These are phyloP conservation scores for Quadroppia sp. DNA, from an alignment of 2,888 invertebrate species.

Conservation along the genomic window DNA sequence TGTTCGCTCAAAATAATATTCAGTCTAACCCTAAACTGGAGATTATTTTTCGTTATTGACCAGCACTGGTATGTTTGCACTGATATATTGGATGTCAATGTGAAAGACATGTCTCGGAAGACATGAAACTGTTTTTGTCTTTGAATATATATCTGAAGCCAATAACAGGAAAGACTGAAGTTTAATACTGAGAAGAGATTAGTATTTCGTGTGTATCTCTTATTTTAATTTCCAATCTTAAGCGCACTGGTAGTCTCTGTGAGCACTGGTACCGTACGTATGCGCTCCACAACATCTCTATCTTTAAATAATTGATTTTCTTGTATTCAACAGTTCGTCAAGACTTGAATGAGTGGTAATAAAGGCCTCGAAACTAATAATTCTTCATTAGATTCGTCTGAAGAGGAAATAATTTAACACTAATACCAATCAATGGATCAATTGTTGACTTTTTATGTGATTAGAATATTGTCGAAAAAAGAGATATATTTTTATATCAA, in stretches of 20 bases:
- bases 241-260: no score
- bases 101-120: background rate
- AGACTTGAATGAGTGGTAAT: background rate
- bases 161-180: background rate
- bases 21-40: background rate
- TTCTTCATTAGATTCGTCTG: constrained; percentile 14
- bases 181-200: background rate
- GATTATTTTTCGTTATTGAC: background rate
- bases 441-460: background rate
- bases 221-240: background rate
- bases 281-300: background rate
- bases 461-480: background rate
- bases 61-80: background rate
- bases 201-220: background rate
- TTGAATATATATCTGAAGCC: no score
- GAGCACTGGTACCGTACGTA: background rate
- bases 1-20: background rate
- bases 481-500: background rate
- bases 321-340: constrained; percentile 3
- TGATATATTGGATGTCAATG: background rate
- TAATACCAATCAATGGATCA: background rate
- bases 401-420: background rate
- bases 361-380: background rate
- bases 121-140: no score
- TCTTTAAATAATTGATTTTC: constrained; percentile 21